Evolutionary conservation across 2,888 invertebrate genomes (phyloP), one percentile per base, ranked within the genome.

Genomic region (Bibio marci): DNA sequence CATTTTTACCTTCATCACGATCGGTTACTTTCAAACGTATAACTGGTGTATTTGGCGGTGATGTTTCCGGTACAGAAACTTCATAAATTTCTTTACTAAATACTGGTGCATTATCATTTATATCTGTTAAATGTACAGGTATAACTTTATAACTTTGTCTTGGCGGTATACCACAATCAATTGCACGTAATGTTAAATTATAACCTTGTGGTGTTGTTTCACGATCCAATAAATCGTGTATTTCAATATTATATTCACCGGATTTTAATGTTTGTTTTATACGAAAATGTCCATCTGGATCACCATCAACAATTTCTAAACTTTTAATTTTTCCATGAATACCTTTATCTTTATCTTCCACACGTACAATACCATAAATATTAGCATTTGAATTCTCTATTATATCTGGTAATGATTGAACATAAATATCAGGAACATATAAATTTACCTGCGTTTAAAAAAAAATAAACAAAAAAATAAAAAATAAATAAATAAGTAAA

Each of bases 291-390:
- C 88, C 86, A 49, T 87, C 82, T 0, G 87, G 81, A 59, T 91
- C 90, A 0, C 92, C 91, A 45, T 82, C 83, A 4, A 86, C 78
- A 41, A 94, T 87, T 49, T 86, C 85, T 34, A 91, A 62, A 32
- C 69, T 69, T 38, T 74, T 76, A 34, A 94, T 80, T 54, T 82
- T 71, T 0, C 94, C 94, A 59, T 88, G 85, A 17, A 76, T 68
- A 1, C 90, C 92, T 31, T 66, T 64, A 58, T 95, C 95, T 39
- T 72, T 71, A 57, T 94, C 94, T 7, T 70, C 70, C 2, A 87
- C 86, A 43, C 75, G 74, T 2, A 94, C 76, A 39, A 94, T 86
- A 4, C 92, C 94, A 58, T 88, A 91, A 42, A 92, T 76, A 54
- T 82, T 81, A 1, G 80, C 76, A 46, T 80, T 77, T 1, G 83